Evolutionary conservation across 1,140 invertebrate genomes (phyloP).

Genomic region (Neotoxoptera formosana): DNA sequence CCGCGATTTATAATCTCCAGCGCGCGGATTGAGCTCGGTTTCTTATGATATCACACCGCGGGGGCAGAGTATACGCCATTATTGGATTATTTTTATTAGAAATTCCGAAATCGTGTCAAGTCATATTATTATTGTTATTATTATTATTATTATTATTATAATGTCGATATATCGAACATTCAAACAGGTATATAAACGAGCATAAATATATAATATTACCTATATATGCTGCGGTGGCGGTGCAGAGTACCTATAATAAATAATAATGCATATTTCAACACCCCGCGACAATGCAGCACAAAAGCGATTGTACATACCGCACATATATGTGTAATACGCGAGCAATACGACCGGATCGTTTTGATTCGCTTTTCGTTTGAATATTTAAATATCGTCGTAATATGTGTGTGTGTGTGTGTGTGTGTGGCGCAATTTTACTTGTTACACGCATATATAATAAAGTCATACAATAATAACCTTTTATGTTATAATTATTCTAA

Average conservation of each 20-base stretch:
- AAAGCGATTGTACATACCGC: neutral
- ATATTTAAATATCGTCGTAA: neutral
- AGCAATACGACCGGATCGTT: neutral
- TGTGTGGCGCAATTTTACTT: conserved; percentile 13
- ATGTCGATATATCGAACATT: neutral
- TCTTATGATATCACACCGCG: neutral
- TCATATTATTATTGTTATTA: neutral
- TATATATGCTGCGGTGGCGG: too few species aligned
- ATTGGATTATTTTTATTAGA: conserved; percentile 30
- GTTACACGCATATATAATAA: neutral
- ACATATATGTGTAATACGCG: neutral
- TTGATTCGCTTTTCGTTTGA: conserved; percentile 7
- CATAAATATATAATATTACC: neutral
- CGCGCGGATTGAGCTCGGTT: neutral
- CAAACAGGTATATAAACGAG: neutral
- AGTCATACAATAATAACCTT: conserved; percentile 7
- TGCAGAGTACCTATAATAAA: neutral
- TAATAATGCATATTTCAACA: neutral
- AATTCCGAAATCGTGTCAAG: neutral
- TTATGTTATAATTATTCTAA: conserved; percentile 46
- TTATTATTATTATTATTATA: neutral
- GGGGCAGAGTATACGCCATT: too few species aligned
- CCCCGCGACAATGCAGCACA: neutral
- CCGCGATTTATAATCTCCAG: conserved; percentile 10
- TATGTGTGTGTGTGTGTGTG: too few species aligned